Percentiles rank a stretch among this genome's conserved stretches.
Evolutionary conservation across 2,888 invertebrate species (phyloP).

Genomic region (Carterocephalus palaemon): DNA sequence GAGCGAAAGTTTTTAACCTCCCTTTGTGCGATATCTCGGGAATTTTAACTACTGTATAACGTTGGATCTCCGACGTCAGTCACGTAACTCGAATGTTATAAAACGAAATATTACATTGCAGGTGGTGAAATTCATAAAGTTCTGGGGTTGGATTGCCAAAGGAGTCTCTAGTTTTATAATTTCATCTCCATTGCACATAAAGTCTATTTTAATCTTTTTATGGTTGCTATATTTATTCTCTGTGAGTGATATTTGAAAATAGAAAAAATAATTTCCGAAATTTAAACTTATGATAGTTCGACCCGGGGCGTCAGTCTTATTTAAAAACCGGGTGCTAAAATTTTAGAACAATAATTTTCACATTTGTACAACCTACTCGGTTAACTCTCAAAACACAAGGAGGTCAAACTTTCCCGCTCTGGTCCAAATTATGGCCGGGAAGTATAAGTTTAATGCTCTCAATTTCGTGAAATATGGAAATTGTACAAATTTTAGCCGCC

Average conservation of each 20-base stretch:
- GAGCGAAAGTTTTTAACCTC: constrained; percentile 23
- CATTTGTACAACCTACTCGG: constrained; percentile 1
- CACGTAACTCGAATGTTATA: constrained; percentile 12
- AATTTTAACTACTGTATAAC: constrained; percentile 17
- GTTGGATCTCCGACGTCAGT: constrained; percentile 4
- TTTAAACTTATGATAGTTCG: no score
- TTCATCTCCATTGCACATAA: no score
- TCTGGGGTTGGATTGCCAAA: neutral
- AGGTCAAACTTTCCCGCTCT: constrained; percentile 9
- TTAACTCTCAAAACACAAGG: constrained; percentile 3
- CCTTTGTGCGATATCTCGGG: constrained; percentile 21
- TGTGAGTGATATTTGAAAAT: no score
- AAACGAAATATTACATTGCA: constrained; percentile 17
- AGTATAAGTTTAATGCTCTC: constrained; percentile 11
- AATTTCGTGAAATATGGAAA: constrained; percentile 5
- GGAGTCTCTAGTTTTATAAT: neutral
- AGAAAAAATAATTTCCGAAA: no score
- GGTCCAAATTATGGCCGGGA: neutral
- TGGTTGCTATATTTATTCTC: no score
- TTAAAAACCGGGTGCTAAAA: no score
- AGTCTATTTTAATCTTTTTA: no score
- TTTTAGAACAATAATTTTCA: no score
- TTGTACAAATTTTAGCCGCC: neutral
- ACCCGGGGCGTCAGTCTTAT: no score
- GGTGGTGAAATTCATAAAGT: constrained; percentile 2